Percentiles rank a stretch among this genome's conserved stretches.
Evolutionary conservation across 2,797 vertebrate species (phyloP).

Genomic region (Threskiornis aethiopicus): DNA sequence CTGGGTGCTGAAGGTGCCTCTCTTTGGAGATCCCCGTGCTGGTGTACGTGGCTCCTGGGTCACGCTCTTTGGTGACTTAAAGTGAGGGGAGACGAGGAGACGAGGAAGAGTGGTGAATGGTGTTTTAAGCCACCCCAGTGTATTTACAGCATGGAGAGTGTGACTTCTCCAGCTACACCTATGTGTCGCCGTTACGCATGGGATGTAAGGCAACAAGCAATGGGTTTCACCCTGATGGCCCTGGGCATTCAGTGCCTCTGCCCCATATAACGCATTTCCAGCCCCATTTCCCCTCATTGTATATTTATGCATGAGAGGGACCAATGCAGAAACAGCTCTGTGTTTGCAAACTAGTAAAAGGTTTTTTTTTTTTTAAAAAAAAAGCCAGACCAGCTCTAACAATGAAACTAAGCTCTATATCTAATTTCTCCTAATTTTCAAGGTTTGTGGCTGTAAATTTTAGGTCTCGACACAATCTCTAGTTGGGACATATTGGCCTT

Average conservation of each 20-base stretch:
- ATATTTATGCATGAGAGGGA: neutral
- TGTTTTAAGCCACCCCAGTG: neutral
- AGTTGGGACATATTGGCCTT: constrained; percentile 46
- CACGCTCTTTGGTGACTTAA: accelerated
- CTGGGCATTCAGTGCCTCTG: neutral
- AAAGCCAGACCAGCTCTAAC: neutral
- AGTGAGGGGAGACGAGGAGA: neutral
- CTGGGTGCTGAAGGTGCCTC: neutral
- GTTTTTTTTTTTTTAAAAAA: neutral
- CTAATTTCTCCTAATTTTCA: constrained; percentile 7
- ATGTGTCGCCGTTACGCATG: accelerated
- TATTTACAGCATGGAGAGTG: neutral
- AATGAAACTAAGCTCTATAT: neutral
- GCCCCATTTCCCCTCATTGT: neutral
- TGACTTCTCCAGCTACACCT: neutral
- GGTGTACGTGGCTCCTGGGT: neutral
- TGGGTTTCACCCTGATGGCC: neutral
- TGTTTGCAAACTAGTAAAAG: neutral
- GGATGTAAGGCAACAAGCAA: neutral
- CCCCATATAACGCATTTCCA: neutral
- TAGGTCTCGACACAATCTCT: neutral
- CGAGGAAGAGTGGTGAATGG: neutral
- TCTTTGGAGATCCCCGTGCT: neutral
- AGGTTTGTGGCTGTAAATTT: constrained; percentile 1
- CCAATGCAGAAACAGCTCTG: neutral